Percentiles rank a stretch among this genome's conserved stretches.
These are phyloP conservation scores for Oreotrochilus melanogaster DNA, from an alignment of 2,113 vertebrate species.

Conservation along the genomic window DNA sequence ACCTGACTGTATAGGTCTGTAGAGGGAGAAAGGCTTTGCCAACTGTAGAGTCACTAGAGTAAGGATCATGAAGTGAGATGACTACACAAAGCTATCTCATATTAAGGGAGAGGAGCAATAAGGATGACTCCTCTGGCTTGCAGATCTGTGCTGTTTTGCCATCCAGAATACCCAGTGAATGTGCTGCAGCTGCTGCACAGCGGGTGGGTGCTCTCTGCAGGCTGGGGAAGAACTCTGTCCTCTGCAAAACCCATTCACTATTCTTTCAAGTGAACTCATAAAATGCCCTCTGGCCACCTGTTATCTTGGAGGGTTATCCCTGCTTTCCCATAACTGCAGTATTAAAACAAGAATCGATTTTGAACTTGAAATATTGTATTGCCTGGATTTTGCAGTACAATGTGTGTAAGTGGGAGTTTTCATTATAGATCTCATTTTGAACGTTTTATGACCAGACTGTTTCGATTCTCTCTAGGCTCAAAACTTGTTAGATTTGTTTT, in stretches of 20 bases:
- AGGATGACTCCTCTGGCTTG: neutral
- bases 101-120: neutral
- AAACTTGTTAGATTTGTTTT: slow-evolving; percentile 29
- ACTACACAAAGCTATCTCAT: accelerated
- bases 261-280: neutral
- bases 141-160: neutral
- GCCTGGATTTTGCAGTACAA: neutral
- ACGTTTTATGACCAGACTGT: slow-evolving; percentile 29
- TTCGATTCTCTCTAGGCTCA: slow-evolving; percentile 38
- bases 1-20: neutral
- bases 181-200: neutral
- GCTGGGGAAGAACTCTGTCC: neutral
- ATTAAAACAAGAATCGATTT: neutral
- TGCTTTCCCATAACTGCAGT: neutral
- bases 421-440: slow-evolving; percentile 60
- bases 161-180: neutral
- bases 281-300: neutral
- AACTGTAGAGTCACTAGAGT: neutral
- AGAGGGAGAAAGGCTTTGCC: neutral
- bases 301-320: neutral
- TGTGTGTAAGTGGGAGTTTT: slow-evolving; percentile 33
- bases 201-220: neutral
- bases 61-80: neutral
- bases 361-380: neutral
- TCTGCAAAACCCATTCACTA: neutral